A percentile compares a stretch with the other conserved stretches of the same genome.
Conservation (phyloP, 2,113 vertebrate genomes). For the Cygnus buccinator region DNA sequence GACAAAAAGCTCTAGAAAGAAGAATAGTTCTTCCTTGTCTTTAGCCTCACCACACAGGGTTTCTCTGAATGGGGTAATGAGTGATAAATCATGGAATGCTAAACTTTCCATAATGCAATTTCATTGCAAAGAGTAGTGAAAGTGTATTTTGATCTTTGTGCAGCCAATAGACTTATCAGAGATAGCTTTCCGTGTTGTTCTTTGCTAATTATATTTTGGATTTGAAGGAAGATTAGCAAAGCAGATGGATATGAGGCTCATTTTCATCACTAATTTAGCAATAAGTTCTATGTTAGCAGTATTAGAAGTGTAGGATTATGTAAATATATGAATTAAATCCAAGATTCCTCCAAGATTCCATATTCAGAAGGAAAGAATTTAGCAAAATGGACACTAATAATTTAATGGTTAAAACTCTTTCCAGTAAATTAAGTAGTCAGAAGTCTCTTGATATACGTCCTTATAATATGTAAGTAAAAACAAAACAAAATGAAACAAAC, state of each 20-base stretch:
- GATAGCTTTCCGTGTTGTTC: not conserved
- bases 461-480: not conserved
- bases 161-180: slow-evolving; percentile 4
- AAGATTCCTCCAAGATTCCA: not conserved
- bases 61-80: not conserved
- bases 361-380: not conserved
- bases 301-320: not conserved
- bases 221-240: slow-evolving; percentile 47
- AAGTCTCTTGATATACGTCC: not conserved
- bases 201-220: slow-evolving; percentile 59
- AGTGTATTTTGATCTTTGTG: not conserved
- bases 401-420: not conserved
- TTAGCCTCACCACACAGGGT: not conserved
- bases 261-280: slow-evolving; percentile 62
- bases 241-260: slow-evolving; percentile 41
- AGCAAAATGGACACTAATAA: not conserved
- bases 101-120: not conserved
- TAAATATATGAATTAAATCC: slow-evolving; percentile 58
- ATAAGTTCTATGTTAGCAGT: slow-evolving; percentile 37
- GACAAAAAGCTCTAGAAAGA: not conserved
- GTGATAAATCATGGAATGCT: not conserved
- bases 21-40: not conserved
- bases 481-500: too few species aligned
- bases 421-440: not conserved
- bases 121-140: not conserved